These are phyloP conservation scores for Arvicanthis niloticus DNA, from an alignment of 2,113 vertebrate species.

Conservation along the genomic window DNA sequence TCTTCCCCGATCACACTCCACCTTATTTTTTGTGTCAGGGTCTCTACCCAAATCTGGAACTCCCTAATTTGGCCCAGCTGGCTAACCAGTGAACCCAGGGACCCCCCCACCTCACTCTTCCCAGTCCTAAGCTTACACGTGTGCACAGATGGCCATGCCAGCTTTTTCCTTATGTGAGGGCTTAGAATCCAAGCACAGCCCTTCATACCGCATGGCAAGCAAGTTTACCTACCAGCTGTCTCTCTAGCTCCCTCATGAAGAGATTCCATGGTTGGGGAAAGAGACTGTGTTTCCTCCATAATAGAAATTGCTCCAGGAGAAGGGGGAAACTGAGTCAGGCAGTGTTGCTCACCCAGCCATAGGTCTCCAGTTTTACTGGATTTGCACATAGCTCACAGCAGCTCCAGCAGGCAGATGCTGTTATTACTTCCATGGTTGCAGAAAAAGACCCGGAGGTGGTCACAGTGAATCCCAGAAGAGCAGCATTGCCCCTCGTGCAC, in stretches of 20 bases:
- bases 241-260: background rate
- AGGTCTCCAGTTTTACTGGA: background rate
- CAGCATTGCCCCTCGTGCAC: too few relatives aligned
- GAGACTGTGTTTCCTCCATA: background rate
- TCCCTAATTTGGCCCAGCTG: background rate
- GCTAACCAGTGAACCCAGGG: background rate
- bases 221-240: background rate
- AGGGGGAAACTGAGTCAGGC: background rate
- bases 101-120: too few relatives aligned
- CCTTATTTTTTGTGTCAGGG: background rate
- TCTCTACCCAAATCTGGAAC: too few relatives aligned
- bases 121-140: background rate
- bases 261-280: accelerated
- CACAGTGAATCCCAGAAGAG: background rate
- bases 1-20: background rate
- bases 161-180: background rate
- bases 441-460: background rate
- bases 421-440: background rate
- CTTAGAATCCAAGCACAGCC: background rate
- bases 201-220: background rate
- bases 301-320: background rate
- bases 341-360: background rate
- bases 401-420: too few relatives aligned
- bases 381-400: background rate
- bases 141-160: too few relatives aligned